Base-by-base conservation (phyloP, 2,888 invertebrate genomes). In the Campoletis raptor region DNA sequence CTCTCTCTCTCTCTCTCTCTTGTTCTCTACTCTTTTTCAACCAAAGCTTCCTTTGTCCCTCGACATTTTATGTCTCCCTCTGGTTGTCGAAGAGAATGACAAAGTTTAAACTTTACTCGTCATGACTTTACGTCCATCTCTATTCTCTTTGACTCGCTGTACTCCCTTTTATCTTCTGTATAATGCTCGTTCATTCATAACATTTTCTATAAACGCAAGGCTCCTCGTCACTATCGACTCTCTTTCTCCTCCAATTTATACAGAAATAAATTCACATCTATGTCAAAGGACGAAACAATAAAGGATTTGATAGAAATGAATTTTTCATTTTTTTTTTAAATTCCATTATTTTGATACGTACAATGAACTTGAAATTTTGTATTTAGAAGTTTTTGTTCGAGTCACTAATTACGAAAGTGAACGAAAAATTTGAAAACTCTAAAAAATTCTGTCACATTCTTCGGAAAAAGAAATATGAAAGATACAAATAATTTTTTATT, bases 61-160 rank as follows among this genome's bases (percentile, higher is more conserved):
- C 54, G 74, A 67, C 24, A 54, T 81, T 81, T 72, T 48, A 45
- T 54, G 40, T 72, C 21, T 30, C 70, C 9, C 48, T 61, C 70
- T 81, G 64, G 52, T 66, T 48, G 64, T 24, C 36, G 10, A 80
- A 61, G 57, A 48, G 52, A 64, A 64, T 73, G 81, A 64, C 64
- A 81, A 73, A 61, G 72, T 81, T 73, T 73, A 64, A 64, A 64
- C 61, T 61, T 73, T 73, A 36, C 24, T 21, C 61, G 81, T 66
- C 40, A 64, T 64, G 54, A 67, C 69, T 54, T 69, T 69, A 40
- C 69, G 40, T 61, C 66, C 67, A 64, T 77, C 77, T 18, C 73
- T 66, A 18, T 66, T 45, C 45, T 70, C 21, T 42, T 10, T 72
- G 6, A 40, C 74, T 37, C 66, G 30, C 36, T 30, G 3, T 30